A percentile compares a stretch with the other conserved stretches of the same genome.
phyloP scores from a whole-genome alignment of 2,797 vertebrate genomes.

The Spatula clypeata region DNA sequence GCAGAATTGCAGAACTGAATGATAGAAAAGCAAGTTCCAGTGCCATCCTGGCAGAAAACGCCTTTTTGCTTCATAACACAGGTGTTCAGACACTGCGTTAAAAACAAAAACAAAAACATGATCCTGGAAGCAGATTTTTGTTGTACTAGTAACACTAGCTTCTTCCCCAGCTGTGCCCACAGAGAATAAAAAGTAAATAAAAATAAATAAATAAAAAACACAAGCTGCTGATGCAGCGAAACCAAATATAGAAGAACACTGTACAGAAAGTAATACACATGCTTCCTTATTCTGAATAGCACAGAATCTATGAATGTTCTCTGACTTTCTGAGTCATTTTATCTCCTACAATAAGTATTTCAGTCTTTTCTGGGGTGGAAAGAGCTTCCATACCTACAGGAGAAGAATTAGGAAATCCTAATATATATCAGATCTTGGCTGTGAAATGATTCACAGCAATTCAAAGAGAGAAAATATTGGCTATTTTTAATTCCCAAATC shows the following conservation, averaged over 20 bases:
- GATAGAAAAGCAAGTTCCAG: background rate
- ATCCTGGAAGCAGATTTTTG: background rate
- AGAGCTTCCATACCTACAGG: background rate
- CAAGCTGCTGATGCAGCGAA: slow-evolving; percentile 18
- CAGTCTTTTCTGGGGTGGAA: background rate
- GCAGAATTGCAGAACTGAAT: background rate
- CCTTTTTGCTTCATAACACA: background rate
- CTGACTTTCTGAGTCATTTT: slow-evolving; percentile 8
- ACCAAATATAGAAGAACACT: background rate
- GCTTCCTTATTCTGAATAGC: background rate
- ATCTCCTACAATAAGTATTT: background rate
- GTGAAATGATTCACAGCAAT: slow-evolving; percentile 18
- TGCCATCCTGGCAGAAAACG: background rate
- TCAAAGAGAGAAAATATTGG: background rate
- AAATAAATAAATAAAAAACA: background rate
- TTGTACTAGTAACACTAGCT: background rate
- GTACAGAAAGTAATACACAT: background rate
- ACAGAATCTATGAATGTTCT: background rate
- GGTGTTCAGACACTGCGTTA: background rate
- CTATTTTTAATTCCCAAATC: background rate
- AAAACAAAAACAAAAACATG: background rate
- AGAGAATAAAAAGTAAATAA: background rate
- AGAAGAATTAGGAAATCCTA: background rate
- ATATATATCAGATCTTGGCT: background rate
- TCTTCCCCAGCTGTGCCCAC: background rate